These are phyloP conservation scores for Turritopsis rubra DNA, from an alignment of 30 jellyfish, hydroid and myxozoan species.

Conservation along the genomic window DNA sequence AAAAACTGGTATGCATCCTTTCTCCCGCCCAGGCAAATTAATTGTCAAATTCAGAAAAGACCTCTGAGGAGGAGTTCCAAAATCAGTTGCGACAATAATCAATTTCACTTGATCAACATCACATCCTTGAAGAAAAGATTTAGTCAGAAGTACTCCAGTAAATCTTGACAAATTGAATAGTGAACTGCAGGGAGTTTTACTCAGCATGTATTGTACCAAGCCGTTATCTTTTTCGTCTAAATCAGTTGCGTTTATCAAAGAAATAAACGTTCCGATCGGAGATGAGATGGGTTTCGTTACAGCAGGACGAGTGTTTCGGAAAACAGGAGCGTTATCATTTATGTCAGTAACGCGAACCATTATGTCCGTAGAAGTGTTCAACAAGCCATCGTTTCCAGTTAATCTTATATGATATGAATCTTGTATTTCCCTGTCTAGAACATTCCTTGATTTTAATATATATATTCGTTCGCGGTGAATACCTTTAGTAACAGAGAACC, in stretches of 20 bases:
- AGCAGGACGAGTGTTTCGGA: neutral
- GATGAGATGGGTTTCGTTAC: neutral
- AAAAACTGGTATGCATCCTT: neutral
- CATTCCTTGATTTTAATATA: neutral
- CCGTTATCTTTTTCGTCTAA: constrained; percentile 1
- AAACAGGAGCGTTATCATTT: constrained; percentile 63
- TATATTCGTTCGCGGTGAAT: neutral
- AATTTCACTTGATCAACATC: neutral
- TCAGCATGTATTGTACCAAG: neutral
- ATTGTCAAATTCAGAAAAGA: neutral
- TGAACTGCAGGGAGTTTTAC: neutral
- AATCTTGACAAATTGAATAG: neutral
- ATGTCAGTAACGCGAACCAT: constrained; percentile 42
- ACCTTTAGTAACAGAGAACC: neutral
- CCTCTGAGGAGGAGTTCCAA: constrained; percentile 16
- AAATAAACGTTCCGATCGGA: neutral
- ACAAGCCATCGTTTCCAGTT: neutral
- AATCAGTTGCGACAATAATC: constrained; percentile 5
- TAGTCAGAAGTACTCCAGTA: neutral
- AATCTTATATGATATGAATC: neutral
- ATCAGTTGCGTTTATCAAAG: neutral
- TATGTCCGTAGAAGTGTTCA: neutral
- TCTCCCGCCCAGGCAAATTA: neutral
- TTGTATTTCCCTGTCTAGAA: constrained; percentile 6
- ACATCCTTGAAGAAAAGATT: neutral